These are phyloP conservation scores for Xenus cinereus DNA, from an alignment of 2,113 vertebrate species.

Conservation along the genomic window DNA sequence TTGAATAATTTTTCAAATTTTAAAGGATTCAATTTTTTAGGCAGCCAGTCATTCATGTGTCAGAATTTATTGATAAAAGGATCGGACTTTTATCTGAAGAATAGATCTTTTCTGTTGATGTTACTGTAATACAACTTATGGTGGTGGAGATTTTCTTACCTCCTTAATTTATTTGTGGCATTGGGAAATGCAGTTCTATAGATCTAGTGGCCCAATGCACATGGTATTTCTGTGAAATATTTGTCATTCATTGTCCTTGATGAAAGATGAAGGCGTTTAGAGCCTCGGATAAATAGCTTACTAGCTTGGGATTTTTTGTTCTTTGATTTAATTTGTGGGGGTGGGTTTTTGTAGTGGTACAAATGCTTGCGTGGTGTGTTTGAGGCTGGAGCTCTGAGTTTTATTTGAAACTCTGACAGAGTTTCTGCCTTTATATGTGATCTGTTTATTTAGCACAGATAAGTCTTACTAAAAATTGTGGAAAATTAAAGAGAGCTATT, in stretches of 20 bases:
- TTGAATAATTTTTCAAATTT: background rate
- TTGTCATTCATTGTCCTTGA: background rate
- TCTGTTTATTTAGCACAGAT: background rate
- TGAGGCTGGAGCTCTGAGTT: background rate
- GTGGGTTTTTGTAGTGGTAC: background rate
- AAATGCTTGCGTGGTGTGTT: background rate
- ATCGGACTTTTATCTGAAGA: background rate
- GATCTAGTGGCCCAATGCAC: background rate
- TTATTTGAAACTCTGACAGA: background rate
- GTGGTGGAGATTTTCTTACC: background rate
- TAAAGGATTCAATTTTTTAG: background rate
- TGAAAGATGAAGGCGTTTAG: background rate
- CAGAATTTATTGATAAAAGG: background rate
- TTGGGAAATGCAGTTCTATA: background rate
- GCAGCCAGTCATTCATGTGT: background rate
- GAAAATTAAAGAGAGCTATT: background rate
- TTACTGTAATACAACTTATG: background rate
- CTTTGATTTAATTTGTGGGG: background rate
- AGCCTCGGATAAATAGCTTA: background rate
- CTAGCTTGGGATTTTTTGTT: background rate
- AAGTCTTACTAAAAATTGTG: background rate
- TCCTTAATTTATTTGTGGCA: background rate
- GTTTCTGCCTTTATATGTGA: background rate
- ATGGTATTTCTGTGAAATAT: background rate
- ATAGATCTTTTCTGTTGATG: background rate